phyloP scores from a whole-genome alignment of 2,888 invertebrate species.

The Drosophila atripex region DNA sequence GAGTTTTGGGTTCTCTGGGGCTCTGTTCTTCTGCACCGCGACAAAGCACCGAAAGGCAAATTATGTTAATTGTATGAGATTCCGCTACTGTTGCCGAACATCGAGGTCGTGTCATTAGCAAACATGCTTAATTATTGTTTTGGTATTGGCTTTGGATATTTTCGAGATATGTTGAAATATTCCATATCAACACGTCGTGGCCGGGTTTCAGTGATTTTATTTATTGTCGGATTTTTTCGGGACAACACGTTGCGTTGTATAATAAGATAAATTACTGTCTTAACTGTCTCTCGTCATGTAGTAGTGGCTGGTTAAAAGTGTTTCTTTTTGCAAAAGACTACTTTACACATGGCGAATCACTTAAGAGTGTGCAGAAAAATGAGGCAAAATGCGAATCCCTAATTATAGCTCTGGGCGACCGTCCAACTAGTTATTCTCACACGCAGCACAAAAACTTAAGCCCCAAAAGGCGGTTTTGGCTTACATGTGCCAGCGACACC shows the following conservation, averaged over 20 bases:
- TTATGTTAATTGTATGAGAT: constrained; percentile 52
- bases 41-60: constrained; percentile 44
- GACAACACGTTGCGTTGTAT: constrained; percentile 3
- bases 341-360: constrained; percentile 33
- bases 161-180: constrained; percentile 40
- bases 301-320: constrained; percentile 25
- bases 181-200: constrained; percentile 47
- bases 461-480: constrained; percentile 1
- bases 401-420: constrained; percentile 48
- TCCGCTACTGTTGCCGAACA: constrained; percentile 51
- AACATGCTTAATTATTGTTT: constrained; percentile 52
- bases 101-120: constrained; percentile 44
- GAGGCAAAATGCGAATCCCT: constrained; percentile 52
- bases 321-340: constrained; percentile 18
- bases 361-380: constrained; percentile 43
- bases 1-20: constrained; percentile 1
- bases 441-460: constrained; percentile 22
- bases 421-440: constrained; percentile 55
- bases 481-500: constrained; percentile 33
- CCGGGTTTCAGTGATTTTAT: constrained; percentile 11
- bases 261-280: constrained; percentile 28
- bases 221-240: constrained; percentile 3
- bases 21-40: constrained; percentile 15
- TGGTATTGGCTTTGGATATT: constrained; percentile 23
- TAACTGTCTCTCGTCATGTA: constrained; percentile 26